Evolutionary conservation across 1,140 invertebrate species (phyloP), one percentile per base, ranked within the genome.

Genomic region (Drosophila ananassae): DNA sequence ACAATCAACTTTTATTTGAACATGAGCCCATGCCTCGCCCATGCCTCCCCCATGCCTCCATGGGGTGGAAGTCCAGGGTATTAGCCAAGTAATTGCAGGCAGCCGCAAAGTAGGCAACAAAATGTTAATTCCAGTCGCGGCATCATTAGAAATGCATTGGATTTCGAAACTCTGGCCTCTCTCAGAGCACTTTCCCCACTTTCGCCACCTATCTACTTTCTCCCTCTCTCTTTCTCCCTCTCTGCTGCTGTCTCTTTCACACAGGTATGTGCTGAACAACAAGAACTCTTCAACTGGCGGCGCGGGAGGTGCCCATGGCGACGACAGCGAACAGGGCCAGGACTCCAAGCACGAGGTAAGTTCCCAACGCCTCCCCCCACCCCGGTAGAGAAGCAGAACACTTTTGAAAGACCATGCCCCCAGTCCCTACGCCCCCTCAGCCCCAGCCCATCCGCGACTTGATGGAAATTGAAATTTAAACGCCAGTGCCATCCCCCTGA

Each of bases 291-390:
- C 41, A 44, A 17, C 37, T 46, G 52, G 30, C 69, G 21, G 64
- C 3, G 9, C 64, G 25, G 51, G 63, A 30, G 66, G 63, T 48
- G 72, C 74, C 63, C 69, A 71, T 17, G 79, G 79, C 73, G 78
- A 91, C 58, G 80, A 71, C 66, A 89, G 75, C 47, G 87, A 89
- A 41, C 77, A 90, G 57, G 87, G 81, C 32, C 74, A 79, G 64
- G 89, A 85, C 46, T 73, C 52, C 17, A 84, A 84, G 67, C 63
- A 84, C 48, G 80, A 84, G 80, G 80, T 84, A 85, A 84, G 77
- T 80, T 63, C 62, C 28, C 48, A 47, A 46, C 50, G 17, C 46
- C 22, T 53, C n/a, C n/a, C 44, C 21, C 24, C 46, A 24, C 5
- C 28, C 28, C 1, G 1, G 5, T 28, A 28, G 25, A 10, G 12